phyloP scores from a whole-genome alignment of 2,113 vertebrate species.

The Atherinomorus stipes region DNA sequence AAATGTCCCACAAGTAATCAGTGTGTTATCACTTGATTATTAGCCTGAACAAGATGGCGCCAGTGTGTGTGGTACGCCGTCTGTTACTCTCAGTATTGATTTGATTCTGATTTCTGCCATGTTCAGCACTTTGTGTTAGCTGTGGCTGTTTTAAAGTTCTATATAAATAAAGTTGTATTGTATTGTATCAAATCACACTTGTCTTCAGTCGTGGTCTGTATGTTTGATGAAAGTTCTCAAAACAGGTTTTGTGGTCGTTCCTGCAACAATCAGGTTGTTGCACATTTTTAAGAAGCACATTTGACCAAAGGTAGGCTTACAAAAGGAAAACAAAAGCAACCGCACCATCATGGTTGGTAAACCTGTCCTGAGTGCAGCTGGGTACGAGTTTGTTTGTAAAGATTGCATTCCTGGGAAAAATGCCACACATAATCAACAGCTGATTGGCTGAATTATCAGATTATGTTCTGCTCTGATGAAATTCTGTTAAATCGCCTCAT shows the following conservation, averaged over 20 bases:
- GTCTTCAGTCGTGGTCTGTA: too few relatives aligned
- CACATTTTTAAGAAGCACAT: too few relatives aligned
- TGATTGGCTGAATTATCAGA: neutral
- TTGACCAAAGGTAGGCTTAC: neutral
- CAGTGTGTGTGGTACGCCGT: too few relatives aligned
- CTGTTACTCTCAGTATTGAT: too few relatives aligned
- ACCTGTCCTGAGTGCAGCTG: constrained; percentile 12
- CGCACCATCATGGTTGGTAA: neutral
- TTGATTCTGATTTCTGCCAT: too few relatives aligned
- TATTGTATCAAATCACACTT: too few relatives aligned
- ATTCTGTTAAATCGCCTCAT: neutral
- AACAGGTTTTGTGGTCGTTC: neutral
- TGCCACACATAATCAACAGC: neutral
- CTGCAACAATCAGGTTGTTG: neutral
- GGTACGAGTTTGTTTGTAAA: constrained; percentile 23
- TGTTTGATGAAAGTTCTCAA: neutral
- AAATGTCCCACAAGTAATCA: too few relatives aligned
- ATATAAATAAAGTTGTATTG: too few relatives aligned
- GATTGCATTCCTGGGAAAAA: constrained; percentile 15
- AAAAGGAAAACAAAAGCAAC: neutral
- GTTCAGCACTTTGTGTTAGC: too few relatives aligned
- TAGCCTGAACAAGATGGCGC: too few relatives aligned
- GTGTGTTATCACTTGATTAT: too few relatives aligned
- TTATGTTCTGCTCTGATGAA: neutral
- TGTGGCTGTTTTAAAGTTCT: too few relatives aligned